Percentiles rank a stretch among this genome's conserved stretches.
Conservation (phyloP, 1,140 invertebrate species). For the Grapholita molesta region DNA sequence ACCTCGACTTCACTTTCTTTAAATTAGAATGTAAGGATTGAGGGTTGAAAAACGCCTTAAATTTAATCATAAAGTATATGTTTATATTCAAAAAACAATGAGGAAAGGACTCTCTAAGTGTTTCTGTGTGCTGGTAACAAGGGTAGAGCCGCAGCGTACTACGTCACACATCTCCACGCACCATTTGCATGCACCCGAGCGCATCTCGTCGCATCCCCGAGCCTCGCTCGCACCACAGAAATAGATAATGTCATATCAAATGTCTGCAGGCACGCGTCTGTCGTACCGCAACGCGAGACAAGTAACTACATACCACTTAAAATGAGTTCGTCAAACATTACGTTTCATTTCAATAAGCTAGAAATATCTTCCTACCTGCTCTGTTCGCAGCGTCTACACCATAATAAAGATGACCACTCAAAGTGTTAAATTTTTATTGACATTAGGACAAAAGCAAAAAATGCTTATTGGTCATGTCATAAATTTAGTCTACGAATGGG, state of each 20-base stretch:
- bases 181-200: constrained; percentile 70
- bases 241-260: constrained; percentile 75
- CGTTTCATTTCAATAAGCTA: constrained; percentile 1
- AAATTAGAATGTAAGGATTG: no score
- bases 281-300: constrained; percentile 15
- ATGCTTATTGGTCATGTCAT: constrained; percentile 35
- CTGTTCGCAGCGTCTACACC: constrained; percentile 1
- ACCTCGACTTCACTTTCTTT: no score
- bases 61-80: background rate
- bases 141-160: constrained; percentile 49
- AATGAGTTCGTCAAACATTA: background rate
- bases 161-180: constrained; percentile 72
- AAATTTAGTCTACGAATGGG: constrained; percentile 46
- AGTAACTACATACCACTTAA: constrained; percentile 10
- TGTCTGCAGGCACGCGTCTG: constrained; percentile 56
- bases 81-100: background rate
- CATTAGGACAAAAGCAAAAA: constrained; percentile 52
- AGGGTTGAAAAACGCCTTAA: no score
- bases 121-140: constrained; percentile 45
- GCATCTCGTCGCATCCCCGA: constrained; percentile 54
- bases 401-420: constrained; percentile 45
- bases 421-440: constrained; percentile 61
- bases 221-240: constrained; percentile 52
- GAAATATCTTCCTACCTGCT: background rate
- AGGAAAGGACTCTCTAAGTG: constrained; percentile 30